A percentile compares a stretch with the other conserved stretches of the same genome.
Conservation (phyloP, 2,888 invertebrate species). For the Cremastobaeus sp. region DNA sequence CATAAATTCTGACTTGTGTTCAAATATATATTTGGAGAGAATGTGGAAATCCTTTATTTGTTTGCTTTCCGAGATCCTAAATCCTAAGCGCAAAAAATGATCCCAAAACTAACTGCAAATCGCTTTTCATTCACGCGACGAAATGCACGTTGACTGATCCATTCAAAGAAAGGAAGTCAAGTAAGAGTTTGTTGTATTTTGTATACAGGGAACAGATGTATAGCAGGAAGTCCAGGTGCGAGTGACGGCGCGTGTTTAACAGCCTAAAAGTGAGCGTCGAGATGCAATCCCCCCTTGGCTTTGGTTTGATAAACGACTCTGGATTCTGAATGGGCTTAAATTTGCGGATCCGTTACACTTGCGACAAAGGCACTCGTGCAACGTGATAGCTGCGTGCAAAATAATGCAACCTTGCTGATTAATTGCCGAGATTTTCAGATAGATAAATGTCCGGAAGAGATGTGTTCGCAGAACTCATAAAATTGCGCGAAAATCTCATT, state of each 20-base stretch:
- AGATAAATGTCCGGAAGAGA: too few species aligned
- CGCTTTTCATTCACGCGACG: too few species aligned
- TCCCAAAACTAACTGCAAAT: too few species aligned
- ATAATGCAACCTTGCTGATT: slow-evolving; percentile 32
- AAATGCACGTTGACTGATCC: neutral
- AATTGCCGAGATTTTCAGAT: slow-evolving; percentile 13
- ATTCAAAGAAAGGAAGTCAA: slow-evolving; percentile 3
- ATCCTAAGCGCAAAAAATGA: too few species aligned
- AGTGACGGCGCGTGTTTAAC: slow-evolving; percentile 47
- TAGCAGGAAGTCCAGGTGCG: slow-evolving; percentile 57
- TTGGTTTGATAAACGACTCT: slow-evolving; percentile 39
- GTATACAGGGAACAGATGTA: slow-evolving; percentile 47
- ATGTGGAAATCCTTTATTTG: too few species aligned
- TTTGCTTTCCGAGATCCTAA: too few species aligned
- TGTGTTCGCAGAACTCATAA: too few species aligned
- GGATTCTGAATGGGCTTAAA: slow-evolving; percentile 44
- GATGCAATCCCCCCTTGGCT: slow-evolving; percentile 29
- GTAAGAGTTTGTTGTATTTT: slow-evolving; percentile 38
- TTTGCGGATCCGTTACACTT: slow-evolving; percentile 47
- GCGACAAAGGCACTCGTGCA: slow-evolving; percentile 32
- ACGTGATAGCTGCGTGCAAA: slow-evolving; percentile 30
- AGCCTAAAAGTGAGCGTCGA: slow-evolving; percentile 45
- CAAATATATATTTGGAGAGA: too few species aligned
- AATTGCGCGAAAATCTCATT: too few species aligned
- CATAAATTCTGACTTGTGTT: neutral